Evolutionary conservation across 2,797 vertebrate species (phyloP).

Genomic region (Telmatherina bonti): DNA sequence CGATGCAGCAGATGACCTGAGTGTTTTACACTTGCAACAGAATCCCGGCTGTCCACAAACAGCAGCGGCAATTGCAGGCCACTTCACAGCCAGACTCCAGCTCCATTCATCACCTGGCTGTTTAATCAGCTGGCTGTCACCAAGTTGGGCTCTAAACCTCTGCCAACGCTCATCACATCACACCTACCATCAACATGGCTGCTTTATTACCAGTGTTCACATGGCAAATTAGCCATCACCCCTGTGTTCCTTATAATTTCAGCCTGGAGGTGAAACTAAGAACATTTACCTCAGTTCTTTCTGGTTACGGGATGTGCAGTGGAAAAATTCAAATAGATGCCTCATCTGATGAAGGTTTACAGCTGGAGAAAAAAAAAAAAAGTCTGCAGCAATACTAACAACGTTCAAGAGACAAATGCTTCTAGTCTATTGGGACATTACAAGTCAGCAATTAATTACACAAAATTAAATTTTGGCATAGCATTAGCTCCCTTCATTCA

Average conservation of each 20-base stretch:
- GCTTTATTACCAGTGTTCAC: conserved; percentile 41
- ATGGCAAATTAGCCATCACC: conserved; percentile 34
- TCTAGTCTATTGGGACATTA: conserved; percentile 34
- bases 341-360: conserved; percentile 20
- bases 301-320: background rate
- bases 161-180: conserved; percentile 57
- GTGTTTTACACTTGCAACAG: conserved; percentile 45
- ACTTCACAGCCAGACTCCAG: conserved; percentile 55
- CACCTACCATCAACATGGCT: conserved; percentile 49
- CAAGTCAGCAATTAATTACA: conserved; percentile 42
- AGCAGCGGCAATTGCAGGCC: conserved; percentile 42
- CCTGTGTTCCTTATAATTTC: conserved; percentile 16
- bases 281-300: conserved; percentile 12
- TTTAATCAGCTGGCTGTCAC: conserved; percentile 76
- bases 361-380: conserved; percentile 12
- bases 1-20: conserved; percentile 16
- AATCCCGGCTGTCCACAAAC: conserved; percentile 44
- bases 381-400: background rate
- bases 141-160: conserved; percentile 49
- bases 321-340: conserved; percentile 15
- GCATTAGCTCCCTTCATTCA: conserved; percentile 24
- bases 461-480: conserved; percentile 30
- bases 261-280: conserved; percentile 12
- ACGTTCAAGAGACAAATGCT: conserved; percentile 18
- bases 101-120: conserved; percentile 65